Evolutionary conservation across 1,140 invertebrate species (phyloP).

Genomic region (Monomorium pharaonis): DNA sequence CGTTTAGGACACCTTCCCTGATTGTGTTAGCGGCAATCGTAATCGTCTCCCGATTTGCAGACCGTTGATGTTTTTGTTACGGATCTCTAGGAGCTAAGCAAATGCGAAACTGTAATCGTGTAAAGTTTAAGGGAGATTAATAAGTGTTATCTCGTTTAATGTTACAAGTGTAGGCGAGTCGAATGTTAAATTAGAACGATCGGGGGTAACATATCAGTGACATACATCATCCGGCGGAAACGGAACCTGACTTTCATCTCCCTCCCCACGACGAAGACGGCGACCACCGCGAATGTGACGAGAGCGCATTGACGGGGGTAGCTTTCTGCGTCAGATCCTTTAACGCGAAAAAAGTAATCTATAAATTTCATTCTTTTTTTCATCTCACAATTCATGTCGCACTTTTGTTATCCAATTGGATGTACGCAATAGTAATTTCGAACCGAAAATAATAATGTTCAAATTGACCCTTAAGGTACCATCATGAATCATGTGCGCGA

Average conservation of each 20-base stretch:
- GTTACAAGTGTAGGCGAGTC: constrained; percentile 56
- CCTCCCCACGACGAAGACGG: background rate
- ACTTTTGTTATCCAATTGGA: background rate
- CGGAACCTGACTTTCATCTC: constrained; percentile 29
- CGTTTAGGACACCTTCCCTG: background rate
- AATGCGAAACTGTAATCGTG: constrained; percentile 44
- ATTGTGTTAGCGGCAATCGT: background rate
- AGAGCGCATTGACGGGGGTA: background rate
- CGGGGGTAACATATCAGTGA: constrained; percentile 50
- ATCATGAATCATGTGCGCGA: too few relatives aligned
- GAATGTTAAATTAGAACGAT: constrained; percentile 25
- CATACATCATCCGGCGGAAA: constrained; percentile 26
- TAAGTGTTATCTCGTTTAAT: constrained; percentile 62
- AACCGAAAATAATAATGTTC: background rate
- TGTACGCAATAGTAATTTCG: background rate
- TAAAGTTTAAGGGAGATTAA: constrained; percentile 61
- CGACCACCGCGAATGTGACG: too few relatives aligned
- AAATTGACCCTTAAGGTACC: background rate
- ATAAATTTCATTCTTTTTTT: background rate
- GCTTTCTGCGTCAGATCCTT: background rate
- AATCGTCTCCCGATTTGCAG: background rate
- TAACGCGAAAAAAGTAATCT: background rate
- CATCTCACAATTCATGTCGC: background rate
- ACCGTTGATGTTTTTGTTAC: constrained; percentile 56
- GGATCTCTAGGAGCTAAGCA: constrained; percentile 33